Base-by-base conservation (phyloP, 2,888 invertebrate species). In the Salticus scenicus region DNA sequence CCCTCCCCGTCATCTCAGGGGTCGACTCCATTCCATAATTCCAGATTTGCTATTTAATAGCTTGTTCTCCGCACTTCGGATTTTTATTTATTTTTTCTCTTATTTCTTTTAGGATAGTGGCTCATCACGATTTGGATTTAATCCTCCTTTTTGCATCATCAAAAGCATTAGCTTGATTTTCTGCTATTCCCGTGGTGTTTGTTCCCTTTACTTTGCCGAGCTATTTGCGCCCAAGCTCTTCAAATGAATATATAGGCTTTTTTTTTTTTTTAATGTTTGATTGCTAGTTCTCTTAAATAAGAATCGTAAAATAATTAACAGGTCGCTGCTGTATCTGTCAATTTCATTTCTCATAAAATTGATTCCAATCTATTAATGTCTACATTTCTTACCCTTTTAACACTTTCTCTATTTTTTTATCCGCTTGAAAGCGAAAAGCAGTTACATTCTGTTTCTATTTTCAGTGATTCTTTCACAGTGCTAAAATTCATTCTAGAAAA, bases 1-100 rank as follows among this genome's bases (percentile, higher is more conserved):
- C 41, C 27, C 72, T 1, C 47, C 78, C 64, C 67, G 47, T 33
- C 57, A 33, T 66, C 30, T 28, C 28, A 42, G 72, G 71, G 79
- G 79, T 42, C 77, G 72, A 66, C 66, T 66, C 27, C 41, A 63
- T 77, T 37, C 77, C 76, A 83, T 83, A 83, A 83, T 83, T 83
- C 73, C 83, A 83, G 83, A 83, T 83, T 83, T 83, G 77, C 77
- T 83, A 83, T 83, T 83, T 83, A 83, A 83, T 83, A 83, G 83
- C 83, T 72, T 83, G 83, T 83, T 76, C 83, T 77, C 71, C 51
- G 72, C 82, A 75, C 75, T 75, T 69, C 37, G 76, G 47, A 51
- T 37, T 37, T 24, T 41, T 66, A n/a, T n/a, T 37, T 17, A 63
- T 37, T 72, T 75, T 64, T 63, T 41, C 51, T 66, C 24, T 83